These are phyloP conservation scores for Turritopsis dohrnii DNA, from an alignment of 30 jellyfish, hydroid and myxozoan species.

Conservation along the genomic window DNA sequence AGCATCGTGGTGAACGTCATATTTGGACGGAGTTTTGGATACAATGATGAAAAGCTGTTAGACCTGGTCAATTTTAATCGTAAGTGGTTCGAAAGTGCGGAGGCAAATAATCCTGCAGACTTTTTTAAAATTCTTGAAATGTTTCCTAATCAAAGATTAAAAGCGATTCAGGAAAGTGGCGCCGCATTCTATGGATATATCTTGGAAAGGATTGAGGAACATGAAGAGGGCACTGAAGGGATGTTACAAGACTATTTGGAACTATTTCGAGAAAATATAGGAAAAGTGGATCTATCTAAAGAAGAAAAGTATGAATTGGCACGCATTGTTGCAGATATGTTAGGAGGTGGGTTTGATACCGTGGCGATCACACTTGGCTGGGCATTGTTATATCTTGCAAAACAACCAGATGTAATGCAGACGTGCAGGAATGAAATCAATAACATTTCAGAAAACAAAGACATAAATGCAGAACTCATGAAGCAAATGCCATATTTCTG, in stretches of 20 bases:
- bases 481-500: conserved; percentile 17
- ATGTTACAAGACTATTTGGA: background rate
- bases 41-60: conserved; percentile 20
- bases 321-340: conserved; percentile 21
- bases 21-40: conserved; percentile 22
- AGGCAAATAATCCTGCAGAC: conserved; percentile 39
- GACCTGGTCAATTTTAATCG: conserved; percentile 5
- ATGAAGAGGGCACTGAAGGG: background rate
- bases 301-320: conserved; percentile 19
- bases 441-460: background rate
- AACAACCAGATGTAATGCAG: conserved; percentile 15
- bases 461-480: background rate
- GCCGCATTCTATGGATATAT: conserved; percentile 10
- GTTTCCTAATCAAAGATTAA: conserved; percentile 27
- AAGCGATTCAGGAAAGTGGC: conserved; percentile 13
- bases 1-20: conserved; percentile 21
- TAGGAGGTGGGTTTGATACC: conserved; percentile 47
- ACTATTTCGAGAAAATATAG: background rate
- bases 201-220: conserved; percentile 10
- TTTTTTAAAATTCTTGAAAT: conserved; percentile 10
- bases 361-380: conserved; percentile 31
- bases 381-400: conserved; percentile 11
- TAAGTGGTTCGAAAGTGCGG: conserved; percentile 40
- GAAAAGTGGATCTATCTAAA: background rate
- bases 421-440: conserved; percentile 9